Evolutionary conservation across 2,113 vertebrate genomes (phyloP).

Genomic region (Raja brachyura): DNA sequence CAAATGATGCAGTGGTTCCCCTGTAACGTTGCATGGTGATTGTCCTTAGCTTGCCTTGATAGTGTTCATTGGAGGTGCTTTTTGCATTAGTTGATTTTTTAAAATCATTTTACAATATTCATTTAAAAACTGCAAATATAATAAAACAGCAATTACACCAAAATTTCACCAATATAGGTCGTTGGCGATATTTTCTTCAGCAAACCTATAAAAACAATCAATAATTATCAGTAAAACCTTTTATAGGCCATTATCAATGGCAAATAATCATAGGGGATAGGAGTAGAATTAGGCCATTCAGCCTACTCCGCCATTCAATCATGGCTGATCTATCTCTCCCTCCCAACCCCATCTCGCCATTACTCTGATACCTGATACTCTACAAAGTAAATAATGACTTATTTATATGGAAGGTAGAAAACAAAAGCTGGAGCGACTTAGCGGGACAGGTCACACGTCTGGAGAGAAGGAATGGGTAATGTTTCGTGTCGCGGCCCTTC

Average conservation of each 20-base stretch:
- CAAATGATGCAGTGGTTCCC: background rate
- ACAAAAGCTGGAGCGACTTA: no score
- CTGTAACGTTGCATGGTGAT: background rate
- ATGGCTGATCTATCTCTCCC: no score
- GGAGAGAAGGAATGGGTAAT: no score
- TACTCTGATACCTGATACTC: no score
- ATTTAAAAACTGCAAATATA: background rate
- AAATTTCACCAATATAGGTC: background rate
- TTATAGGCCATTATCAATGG: background rate
- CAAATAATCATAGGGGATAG: no score
- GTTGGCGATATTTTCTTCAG: background rate
- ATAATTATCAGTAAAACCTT: background rate
- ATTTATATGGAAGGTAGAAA: no score
- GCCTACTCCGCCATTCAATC: no score
- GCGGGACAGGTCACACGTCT: no score
- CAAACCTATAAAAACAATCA: background rate
- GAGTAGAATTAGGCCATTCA: no score
- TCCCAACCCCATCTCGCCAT: no score
- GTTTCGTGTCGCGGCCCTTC: no score
- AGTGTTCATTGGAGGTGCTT: no score
- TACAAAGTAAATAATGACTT: background rate
- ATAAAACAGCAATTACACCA: background rate
- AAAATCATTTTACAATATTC: background rate
- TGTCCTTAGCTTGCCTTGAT: background rate
- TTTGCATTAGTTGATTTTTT: background rate